These are phyloP conservation scores for Phymatocera aterrima DNA, from an alignment of 2,888 invertebrate genomes.

Conservation along the genomic window DNA sequence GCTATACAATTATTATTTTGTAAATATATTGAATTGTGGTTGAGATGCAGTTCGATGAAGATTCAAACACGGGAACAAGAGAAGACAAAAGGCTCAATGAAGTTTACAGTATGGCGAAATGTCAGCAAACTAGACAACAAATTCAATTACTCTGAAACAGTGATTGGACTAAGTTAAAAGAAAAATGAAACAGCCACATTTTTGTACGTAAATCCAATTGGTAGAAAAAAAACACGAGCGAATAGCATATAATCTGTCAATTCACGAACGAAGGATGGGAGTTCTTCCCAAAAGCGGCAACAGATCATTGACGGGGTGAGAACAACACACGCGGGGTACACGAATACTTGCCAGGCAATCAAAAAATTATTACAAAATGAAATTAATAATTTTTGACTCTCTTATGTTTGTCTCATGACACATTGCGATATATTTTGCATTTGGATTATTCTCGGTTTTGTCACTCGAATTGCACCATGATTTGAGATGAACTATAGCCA, in stretches of 20 bases:
- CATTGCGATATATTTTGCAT: slow-evolving; percentile 46
- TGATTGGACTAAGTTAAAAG: background rate
- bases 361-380: slow-evolving; percentile 6
- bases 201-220: background rate
- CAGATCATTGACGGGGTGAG: background rate
- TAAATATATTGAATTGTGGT: slow-evolving; percentile 17
- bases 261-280: background rate
- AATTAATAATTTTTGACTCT: slow-evolving; percentile 36
- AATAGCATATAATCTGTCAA: slow-evolving; percentile 27
- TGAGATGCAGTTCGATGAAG: background rate
- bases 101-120: background rate
- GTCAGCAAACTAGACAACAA: background rate
- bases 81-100: background rate
- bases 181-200: background rate
- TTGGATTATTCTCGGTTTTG: slow-evolving; percentile 57
- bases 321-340: slow-evolving; percentile 6
- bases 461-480: slow-evolving; percentile 65
- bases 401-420: slow-evolving; percentile 26
- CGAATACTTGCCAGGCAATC: slow-evolving; percentile 20
- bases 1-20: slow-evolving; percentile 1
- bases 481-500: slow-evolving; percentile 51
- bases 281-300: background rate
- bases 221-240: slow-evolving; percentile 13
- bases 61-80: background rate
- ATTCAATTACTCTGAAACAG: background rate